phyloP scores from a whole-genome alignment of 1,140 invertebrate species.

The Rhynchophorus ferrugineus region DNA sequence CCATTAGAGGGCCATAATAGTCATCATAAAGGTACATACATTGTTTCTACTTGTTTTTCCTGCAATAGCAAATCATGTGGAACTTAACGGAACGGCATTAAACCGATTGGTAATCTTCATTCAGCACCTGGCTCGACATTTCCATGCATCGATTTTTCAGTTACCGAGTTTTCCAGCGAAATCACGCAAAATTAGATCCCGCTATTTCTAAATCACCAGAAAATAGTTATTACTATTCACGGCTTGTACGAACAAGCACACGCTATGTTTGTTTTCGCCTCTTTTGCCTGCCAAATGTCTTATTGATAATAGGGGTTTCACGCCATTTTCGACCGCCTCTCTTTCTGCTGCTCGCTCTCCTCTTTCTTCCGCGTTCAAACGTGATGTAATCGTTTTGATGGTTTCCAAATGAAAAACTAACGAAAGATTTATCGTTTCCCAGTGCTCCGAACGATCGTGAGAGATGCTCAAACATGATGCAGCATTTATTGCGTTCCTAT shows the following conservation, averaged over 20 bases:
- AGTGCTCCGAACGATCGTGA: neutral
- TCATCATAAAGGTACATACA: no score
- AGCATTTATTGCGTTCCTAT: neutral
- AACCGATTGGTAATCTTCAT: neutral
- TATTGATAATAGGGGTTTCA: constrained; percentile 21
- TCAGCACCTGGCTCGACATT: constrained; percentile 1
- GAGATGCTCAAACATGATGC: no score
- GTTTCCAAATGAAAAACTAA: neutral
- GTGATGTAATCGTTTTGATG: constrained; percentile 15
- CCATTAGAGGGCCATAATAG: no score
- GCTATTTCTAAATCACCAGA: constrained; percentile 18
- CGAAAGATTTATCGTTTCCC: constrained; percentile 1
- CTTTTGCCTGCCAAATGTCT: constrained; percentile 21
- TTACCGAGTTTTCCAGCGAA: neutral
- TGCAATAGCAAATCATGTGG: no score
- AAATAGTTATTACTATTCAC: constrained; percentile 15
- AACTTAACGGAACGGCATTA: no score
- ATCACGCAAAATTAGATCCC: constrained; percentile 14
- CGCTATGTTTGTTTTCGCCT: constrained; percentile 22
- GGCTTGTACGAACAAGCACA: constrained; percentile 14
- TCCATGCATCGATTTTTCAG: neutral
- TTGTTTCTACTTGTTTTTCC: no score
- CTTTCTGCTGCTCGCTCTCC: neutral
- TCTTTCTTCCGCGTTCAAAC: neutral
- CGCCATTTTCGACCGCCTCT: constrained; percentile 8